These are phyloP conservation scores for Brachionus rubens DNA, from an alignment of 1,140 invertebrate species.

Conservation along the genomic window DNA sequence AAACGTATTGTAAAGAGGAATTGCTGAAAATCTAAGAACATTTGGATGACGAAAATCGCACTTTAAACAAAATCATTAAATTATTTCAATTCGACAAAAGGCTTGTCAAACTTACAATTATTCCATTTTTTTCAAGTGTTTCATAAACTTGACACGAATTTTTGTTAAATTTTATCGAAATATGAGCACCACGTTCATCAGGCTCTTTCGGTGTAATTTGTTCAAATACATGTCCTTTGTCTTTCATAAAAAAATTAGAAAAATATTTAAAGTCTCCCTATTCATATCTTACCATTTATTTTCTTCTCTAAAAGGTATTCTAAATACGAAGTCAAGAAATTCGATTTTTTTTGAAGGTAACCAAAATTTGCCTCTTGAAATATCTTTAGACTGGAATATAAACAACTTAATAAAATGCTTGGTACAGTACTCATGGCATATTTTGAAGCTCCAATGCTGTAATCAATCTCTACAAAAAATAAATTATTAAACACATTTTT, in stretches of 20 bases:
- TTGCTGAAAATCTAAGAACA: slow-evolving; percentile 64
- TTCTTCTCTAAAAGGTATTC: slow-evolving; percentile 59
- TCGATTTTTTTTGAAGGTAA: slow-evolving; percentile 61
- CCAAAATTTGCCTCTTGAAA: slow-evolving; percentile 62
- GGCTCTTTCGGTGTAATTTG: slow-evolving; percentile 64
- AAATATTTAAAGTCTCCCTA: not conserved
- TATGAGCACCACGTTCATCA: slow-evolving; percentile 63
- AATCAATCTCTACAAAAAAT: slow-evolving; percentile 57
- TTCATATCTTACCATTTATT: not conserved
- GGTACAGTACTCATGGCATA: slow-evolving; percentile 65
- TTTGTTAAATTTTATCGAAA: slow-evolving; percentile 62
- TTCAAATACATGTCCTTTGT: slow-evolving; percentile 51
- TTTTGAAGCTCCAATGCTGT: slow-evolving; percentile 59
- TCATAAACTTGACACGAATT: slow-evolving; percentile 59
- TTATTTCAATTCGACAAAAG: not conserved
- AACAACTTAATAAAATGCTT: slow-evolving; percentile 60
- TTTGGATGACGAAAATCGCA: slow-evolving; percentile 64
- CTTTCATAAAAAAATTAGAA: not conserved
- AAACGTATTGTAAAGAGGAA: slow-evolving; percentile 65
- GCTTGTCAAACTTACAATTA: slow-evolving; percentile 61
- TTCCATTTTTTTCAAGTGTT: slow-evolving; percentile 62
- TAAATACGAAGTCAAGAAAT: slow-evolving; percentile 64
- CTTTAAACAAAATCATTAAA: slow-evolving; percentile 54
- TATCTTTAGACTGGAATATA: slow-evolving; percentile 64
- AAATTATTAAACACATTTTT: not conserved